Evolutionary conservation across 1,140 invertebrate genomes (phyloP).

Genomic region (Intoshia linei): DNA sequence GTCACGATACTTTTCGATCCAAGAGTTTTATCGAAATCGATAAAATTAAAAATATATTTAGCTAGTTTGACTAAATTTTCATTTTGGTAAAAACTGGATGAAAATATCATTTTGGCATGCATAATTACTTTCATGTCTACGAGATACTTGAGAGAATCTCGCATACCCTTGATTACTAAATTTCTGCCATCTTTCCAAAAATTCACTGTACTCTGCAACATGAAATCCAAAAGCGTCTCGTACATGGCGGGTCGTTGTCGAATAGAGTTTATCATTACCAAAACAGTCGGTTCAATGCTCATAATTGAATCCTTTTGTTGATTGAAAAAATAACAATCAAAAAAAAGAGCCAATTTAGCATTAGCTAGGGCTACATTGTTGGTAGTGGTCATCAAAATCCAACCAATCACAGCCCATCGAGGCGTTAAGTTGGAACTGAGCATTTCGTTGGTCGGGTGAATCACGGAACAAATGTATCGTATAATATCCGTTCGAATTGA

Average conservation of each 20-base stretch:
- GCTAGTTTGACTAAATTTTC: no score
- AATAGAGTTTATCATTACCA: slow-evolving; percentile 88
- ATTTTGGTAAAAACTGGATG: no score
- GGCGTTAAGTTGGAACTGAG: slow-evolving; percentile 88
- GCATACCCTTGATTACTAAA: no score
- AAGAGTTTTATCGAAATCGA: no score
- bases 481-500: slow-evolving; percentile 66
- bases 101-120: no score
- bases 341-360: slow-evolving; percentile 72
- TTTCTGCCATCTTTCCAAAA: no score
- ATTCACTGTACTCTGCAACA: no score
- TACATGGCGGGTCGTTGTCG: slow-evolving; percentile 70
- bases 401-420: slow-evolving; percentile 83
- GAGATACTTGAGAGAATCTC: no score
- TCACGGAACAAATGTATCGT: slow-evolving; percentile 74
- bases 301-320: slow-evolving; percentile 80
- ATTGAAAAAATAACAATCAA: slow-evolving; percentile 86
- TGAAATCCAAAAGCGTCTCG: slow-evolving; percentile 62
- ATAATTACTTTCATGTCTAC: no score
- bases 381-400: slow-evolving; percentile 75
- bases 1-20: no score
- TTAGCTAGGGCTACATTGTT: slow-evolving; percentile 60
- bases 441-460: slow-evolving; percentile 81
- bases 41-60: no score
- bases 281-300: slow-evolving; percentile 85